Conservation (phyloP, 2,113 vertebrate genomes). For the Todiramphus saurophagus region DNA sequence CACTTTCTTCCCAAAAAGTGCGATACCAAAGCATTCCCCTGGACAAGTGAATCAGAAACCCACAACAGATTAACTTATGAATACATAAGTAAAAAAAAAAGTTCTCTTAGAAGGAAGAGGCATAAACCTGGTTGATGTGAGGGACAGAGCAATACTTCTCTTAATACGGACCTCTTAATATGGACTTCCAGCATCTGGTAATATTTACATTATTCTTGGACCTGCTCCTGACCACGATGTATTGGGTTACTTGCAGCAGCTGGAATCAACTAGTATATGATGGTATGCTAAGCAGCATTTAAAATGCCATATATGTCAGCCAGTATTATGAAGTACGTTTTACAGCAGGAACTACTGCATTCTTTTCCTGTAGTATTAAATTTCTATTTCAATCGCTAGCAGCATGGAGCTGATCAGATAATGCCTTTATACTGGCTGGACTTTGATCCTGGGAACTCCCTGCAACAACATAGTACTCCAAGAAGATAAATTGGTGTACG, state of each 20-base stretch:
- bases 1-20: background rate
- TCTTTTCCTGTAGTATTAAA: background rate
- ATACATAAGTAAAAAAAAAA: background rate
- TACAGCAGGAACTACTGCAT: background rate
- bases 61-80: background rate
- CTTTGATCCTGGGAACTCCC: constrained; percentile 14
- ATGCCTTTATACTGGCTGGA: background rate
- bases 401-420: background rate
- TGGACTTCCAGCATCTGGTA: background rate
- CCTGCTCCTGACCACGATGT: background rate
- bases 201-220: background rate
- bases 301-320: background rate
- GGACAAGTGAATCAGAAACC: background rate
- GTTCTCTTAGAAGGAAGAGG: background rate
- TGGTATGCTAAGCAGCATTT: background rate
- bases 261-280: background rate
- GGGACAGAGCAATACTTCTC: background rate
- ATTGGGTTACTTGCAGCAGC: background rate
- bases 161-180: background rate
- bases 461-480: background rate
- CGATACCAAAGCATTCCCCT: background rate
- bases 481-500: background rate
- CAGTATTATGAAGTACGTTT: background rate
- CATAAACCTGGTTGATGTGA: background rate
- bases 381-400: background rate